These are phyloP conservation scores for Aurelia coerulea DNA, from an alignment of 30 jellyfish, hydroid and myxozoan genomes.

Conservation along the genomic window DNA sequence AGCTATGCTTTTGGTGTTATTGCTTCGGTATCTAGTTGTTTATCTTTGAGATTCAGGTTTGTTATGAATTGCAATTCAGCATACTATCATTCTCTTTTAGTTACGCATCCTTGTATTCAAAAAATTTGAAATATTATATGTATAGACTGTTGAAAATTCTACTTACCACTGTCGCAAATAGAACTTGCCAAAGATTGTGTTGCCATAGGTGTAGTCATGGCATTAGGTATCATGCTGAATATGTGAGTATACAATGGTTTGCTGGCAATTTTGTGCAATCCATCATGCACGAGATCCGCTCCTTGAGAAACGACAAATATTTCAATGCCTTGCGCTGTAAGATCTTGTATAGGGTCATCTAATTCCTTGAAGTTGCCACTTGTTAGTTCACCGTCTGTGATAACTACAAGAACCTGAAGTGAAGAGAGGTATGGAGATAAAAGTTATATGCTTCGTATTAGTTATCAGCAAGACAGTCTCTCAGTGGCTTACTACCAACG, in stretches of 20 bases:
- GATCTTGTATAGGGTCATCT: constrained; percentile 20
- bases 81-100: too few relatives aligned
- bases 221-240: constrained; percentile 38
- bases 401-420: constrained; percentile 59
- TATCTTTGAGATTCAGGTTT: too few relatives aligned
- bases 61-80: too few relatives aligned
- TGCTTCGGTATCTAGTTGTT: too few relatives aligned
- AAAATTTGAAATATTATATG: too few relatives aligned
- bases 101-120: too few relatives aligned
- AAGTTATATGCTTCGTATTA: too few relatives aligned
- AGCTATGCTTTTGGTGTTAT: too few relatives aligned
- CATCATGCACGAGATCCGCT: constrained; percentile 57
- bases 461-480: too few relatives aligned
- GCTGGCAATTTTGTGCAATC: constrained; percentile 55
- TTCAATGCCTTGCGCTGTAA: constrained; percentile 44
- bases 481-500: too few relatives aligned
- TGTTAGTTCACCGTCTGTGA: constrained; percentile 89
- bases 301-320: constrained; percentile 61
- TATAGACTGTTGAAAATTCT: too few relatives aligned
- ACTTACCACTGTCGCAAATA: constrained; percentile 55
- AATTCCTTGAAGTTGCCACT: constrained; percentile 68
- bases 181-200: constrained; percentile 46
- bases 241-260: constrained; percentile 27
- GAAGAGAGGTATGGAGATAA: neutral
- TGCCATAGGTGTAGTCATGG: constrained; percentile 30